Percentiles rank a stretch among this genome's conserved stretches.
Conservation (phyloP, 2,113 vertebrate species). For the Lepisosteus oculatus region DNA sequence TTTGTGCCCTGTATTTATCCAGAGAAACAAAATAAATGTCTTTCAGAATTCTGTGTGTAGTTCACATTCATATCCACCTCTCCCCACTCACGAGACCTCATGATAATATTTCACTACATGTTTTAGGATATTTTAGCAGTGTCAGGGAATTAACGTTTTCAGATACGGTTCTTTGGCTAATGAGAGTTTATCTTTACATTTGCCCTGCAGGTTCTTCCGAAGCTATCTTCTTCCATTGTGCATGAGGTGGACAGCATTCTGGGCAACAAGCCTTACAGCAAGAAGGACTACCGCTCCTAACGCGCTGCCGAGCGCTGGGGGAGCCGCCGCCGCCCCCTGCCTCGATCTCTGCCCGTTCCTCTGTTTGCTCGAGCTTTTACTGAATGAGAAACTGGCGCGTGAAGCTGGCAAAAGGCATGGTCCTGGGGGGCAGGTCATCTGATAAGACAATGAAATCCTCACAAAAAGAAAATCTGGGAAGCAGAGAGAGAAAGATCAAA, state of each 20-base stretch:
- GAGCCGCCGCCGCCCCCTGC: constrained; percentile 39
- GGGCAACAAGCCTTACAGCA: constrained; percentile 99
- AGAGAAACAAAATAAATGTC: no score
- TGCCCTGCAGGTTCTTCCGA: constrained; percentile 85
- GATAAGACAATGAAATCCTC: constrained; percentile 38
- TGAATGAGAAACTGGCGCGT: constrained; percentile 71
- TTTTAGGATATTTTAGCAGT: no score
- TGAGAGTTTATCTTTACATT: not conserved
- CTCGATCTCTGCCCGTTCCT: constrained; percentile 71
- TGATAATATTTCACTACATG: no score
- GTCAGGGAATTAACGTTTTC: no score
- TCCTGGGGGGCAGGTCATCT: constrained; percentile 59
- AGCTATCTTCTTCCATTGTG: constrained; percentile 92
- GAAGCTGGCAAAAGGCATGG: constrained; percentile 61
- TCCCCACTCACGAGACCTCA: no score
- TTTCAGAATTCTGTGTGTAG: no score
- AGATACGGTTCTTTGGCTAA: no score
- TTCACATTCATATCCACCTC: no score
- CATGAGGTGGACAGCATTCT: constrained; percentile 98
- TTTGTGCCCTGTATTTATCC: no score
- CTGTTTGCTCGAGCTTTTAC: constrained; percentile 86
- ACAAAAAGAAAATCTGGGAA: constrained; percentile 12
- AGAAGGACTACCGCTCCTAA: constrained; percentile 99
- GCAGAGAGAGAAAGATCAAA: constrained; percentile 9
- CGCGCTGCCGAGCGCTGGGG: constrained; percentile 31